A percentile compares a stretch with the other conserved stretches of the same genome.
These are phyloP conservation scores for Atrichornis clamosus DNA, from an alignment of 2,113 vertebrate species.

Conservation along the genomic window DNA sequence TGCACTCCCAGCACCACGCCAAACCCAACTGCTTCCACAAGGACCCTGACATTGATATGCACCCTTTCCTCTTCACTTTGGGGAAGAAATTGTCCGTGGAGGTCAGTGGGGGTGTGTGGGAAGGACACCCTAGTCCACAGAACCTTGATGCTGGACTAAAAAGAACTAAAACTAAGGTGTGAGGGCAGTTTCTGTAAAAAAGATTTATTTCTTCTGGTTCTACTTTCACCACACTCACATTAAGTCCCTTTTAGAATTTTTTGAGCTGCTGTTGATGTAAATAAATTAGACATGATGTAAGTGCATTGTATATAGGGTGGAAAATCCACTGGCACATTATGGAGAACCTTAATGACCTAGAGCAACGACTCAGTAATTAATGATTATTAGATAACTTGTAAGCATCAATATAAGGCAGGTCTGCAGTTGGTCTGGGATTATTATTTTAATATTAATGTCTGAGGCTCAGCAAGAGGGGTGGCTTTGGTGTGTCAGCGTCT, in stretches of 20 bases:
- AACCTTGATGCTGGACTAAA: rapidly evolving
- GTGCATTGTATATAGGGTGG: neutral
- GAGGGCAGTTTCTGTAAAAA: neutral
- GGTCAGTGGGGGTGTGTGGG: conserved; percentile 51
- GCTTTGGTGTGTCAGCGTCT: neutral
- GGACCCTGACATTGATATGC: conserved; percentile 71
- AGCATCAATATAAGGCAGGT: neutral
- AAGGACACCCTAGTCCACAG: neutral
- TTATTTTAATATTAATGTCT: neutral
- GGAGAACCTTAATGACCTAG: neutral
- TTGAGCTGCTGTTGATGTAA: neutral
- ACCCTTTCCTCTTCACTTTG: conserved; percentile 69
- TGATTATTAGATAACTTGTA: neutral
- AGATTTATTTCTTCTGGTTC: neutral
- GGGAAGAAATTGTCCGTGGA: conserved; percentile 75
- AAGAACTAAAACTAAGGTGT: neutral
- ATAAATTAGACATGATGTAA: neutral
- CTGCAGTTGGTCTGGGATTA: neutral
- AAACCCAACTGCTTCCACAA: conserved; percentile 77
- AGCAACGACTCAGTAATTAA: neutral
- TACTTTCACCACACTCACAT: neutral
- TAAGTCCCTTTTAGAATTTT: neutral
- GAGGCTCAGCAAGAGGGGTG: neutral
- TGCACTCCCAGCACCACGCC: conserved; percentile 73
- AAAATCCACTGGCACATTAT: neutral